Percentiles rank a stretch among this genome's conserved stretches.
phyloP scores from a whole-genome alignment of 2,888 invertebrate genomes.

The Pheosia gnoma region DNA sequence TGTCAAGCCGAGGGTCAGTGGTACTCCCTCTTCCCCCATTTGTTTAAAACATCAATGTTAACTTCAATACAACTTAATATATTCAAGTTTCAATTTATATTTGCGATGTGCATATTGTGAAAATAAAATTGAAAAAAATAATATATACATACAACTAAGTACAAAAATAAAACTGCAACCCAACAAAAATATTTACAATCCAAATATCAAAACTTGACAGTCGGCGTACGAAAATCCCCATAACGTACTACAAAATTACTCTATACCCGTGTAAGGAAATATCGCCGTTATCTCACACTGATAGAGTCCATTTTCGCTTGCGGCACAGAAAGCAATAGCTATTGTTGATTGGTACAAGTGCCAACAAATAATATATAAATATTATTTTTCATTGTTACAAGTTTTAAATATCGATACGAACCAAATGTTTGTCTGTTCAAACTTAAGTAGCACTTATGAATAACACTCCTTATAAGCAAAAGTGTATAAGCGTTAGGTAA shows the following conservation, averaged over 20 bases:
- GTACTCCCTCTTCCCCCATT: no score
- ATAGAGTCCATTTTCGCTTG: constrained; percentile 54
- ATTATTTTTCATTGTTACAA: constrained; percentile 27
- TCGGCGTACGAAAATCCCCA: constrained; percentile 66
- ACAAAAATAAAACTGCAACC: background rate
- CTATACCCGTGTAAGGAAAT: constrained; percentile 43
- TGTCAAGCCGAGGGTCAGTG: no score
- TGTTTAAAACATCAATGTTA: no score
- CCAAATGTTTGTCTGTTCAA: background rate
- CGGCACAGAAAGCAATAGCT: constrained; percentile 45
- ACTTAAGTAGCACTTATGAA: no score
- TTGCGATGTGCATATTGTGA: background rate
- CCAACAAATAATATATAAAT: constrained; percentile 39
- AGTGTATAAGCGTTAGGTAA: no score
- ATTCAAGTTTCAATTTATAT: no score
- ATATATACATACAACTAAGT: no score
- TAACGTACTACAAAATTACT: constrained; percentile 79
- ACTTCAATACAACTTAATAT: no score
- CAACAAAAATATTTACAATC: constrained; percentile 16
- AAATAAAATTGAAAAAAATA: background rate
- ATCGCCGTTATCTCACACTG: constrained; percentile 53
- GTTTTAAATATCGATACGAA: constrained; percentile 4
- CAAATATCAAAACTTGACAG: constrained; percentile 54
- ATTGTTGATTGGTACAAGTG: constrained; percentile 66
- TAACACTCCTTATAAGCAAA: no score